Percentiles rank a stretch among this genome's conserved stretches.
Conservation (phyloP, 2,113 vertebrate genomes). For the Aldabrachelys gigantea region DNA sequence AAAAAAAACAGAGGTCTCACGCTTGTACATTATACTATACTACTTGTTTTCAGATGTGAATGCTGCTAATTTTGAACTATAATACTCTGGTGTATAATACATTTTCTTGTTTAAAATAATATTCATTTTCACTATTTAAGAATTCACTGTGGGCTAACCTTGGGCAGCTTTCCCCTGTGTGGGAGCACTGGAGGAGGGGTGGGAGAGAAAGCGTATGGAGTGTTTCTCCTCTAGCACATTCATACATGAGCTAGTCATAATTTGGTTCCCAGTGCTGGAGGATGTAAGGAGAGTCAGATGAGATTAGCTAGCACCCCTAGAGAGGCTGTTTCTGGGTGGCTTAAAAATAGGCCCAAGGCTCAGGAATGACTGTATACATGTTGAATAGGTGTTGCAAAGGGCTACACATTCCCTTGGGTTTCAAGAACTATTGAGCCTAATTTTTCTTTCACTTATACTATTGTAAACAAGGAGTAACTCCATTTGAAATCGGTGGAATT, state of each 20-base stretch:
- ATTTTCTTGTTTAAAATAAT: neutral
- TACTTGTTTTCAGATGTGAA: neutral
- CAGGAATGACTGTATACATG: neutral
- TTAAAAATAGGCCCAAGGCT: too few relatives aligned
- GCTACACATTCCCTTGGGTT: neutral
- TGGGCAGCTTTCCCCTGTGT: neutral
- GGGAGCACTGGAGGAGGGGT: neutral
- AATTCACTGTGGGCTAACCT: neutral
- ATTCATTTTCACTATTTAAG: neutral
- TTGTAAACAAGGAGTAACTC: neutral
- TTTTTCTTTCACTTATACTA: too few relatives aligned
- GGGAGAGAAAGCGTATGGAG: neutral
- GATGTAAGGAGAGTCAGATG: neutral
- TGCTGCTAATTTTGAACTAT: neutral
- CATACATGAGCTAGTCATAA: neutral
- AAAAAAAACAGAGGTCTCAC: neutral
- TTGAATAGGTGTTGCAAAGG: neutral
- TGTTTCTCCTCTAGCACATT: neutral
- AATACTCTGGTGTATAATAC: neutral
- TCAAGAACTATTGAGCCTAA: neutral
- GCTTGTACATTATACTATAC: rapidly evolving
- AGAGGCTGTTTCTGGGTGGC: neutral
- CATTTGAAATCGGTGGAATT: neutral
- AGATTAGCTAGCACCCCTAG: neutral
- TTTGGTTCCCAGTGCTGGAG: neutral